These are phyloP conservation scores for Hydractinia echinata DNA, from an alignment of 30 jellyfish, hydroid and myxozoan species.

Conservation along the genomic window DNA sequence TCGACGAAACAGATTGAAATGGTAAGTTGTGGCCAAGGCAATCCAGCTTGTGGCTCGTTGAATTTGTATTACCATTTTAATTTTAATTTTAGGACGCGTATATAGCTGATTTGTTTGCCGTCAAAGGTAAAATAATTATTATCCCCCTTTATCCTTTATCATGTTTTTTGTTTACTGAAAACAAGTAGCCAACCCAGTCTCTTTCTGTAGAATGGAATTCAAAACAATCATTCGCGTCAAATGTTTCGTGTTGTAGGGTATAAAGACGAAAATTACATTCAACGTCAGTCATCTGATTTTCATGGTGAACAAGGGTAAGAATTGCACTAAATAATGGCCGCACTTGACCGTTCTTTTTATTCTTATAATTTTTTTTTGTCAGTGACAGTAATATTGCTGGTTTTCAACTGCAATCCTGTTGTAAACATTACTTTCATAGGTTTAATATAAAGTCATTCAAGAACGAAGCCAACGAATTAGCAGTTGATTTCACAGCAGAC, in stretches of 20 bases:
- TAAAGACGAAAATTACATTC: constrained; percentile 82
- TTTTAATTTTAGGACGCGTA: not conserved
- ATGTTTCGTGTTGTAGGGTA: constrained; percentile 30
- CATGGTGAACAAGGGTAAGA: constrained; percentile 76
- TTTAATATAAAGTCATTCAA: constrained; percentile 62
- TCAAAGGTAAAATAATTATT: not conserved
- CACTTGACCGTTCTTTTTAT: too few relatives aligned
- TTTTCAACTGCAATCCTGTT: too few relatives aligned
- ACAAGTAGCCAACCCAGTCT: not conserved
- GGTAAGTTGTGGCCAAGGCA: too few relatives aligned
- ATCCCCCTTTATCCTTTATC: not conserved
- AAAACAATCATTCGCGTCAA: not conserved
- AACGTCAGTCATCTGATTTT: constrained; percentile 63
- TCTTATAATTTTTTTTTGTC: too few relatives aligned
- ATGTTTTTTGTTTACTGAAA: not conserved
- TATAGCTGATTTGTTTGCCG: constrained; percentile 4
- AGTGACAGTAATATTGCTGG: too few relatives aligned
- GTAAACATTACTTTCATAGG: constrained; percentile 26
- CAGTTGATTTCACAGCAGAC: constrained; percentile 80
- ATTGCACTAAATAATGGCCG: not conserved
- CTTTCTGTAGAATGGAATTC: not conserved
- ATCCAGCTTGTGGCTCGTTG: too few relatives aligned
- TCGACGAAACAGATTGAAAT: too few relatives aligned
- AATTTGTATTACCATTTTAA: too few relatives aligned
- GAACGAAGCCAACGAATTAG: constrained; percentile 70